These are phyloP conservation scores for Kryptopterus vitreolus DNA, from an alignment of 2,797 vertebrate genomes.

Conservation along the genomic window DNA sequence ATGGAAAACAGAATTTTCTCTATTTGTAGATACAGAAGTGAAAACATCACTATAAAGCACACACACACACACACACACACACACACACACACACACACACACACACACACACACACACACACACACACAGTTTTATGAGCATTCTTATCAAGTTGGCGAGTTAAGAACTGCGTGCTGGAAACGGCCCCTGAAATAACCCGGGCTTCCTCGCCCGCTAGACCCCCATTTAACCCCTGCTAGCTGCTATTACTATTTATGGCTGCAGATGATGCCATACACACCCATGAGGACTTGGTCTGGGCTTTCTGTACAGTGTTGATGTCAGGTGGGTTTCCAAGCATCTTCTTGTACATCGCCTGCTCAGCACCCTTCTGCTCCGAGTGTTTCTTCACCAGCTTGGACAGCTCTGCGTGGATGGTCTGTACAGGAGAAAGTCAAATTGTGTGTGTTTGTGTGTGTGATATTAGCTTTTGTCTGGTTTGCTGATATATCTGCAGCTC, in stretches of 20 bases:
- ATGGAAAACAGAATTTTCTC: no score
- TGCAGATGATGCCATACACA: constrained; percentile 64
- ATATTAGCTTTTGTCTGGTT: neutral
- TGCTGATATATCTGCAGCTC: neutral
- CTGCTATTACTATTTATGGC: neutral
- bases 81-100: no score
- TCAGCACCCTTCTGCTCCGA: constrained; percentile 87
- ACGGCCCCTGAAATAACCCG: neutral
- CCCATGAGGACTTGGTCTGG: constrained; percentile 84
- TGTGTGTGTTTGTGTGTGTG: constrained; percentile 25
- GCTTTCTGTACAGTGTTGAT: constrained; percentile 55
- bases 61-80: no score
- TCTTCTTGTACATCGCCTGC: constrained; percentile 96
- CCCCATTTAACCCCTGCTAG: neutral
- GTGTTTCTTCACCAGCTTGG: constrained; percentile 92
- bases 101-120: no score
- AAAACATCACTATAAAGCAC: no score
- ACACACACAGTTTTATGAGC: neutral
- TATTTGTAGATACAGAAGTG: no score
- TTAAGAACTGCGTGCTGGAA: neutral
- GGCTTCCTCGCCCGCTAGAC: neutral
- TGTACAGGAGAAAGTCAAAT: constrained; percentile 59
- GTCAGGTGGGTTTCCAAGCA: constrained; percentile 84
- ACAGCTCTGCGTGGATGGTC: constrained; percentile 95
- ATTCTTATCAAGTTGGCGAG: neutral